A percentile compares a stretch with the other conserved stretches of the same genome.
phyloP scores from a whole-genome alignment of 2,113 vertebrate genomes.

The Taxidea taxus region DNA sequence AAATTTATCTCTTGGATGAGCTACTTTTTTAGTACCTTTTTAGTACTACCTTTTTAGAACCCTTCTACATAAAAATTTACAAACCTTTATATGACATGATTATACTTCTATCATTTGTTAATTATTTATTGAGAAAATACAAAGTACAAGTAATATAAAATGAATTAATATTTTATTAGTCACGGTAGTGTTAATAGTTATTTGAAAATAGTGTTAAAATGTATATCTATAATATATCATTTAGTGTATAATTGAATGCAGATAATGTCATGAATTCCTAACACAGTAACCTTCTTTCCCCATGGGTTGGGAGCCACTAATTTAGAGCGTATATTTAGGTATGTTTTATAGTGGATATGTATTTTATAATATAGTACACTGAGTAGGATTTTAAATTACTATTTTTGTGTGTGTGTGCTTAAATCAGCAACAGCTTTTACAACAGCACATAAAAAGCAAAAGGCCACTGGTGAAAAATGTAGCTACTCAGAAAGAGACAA shows the following conservation, averaged over 20 bases:
- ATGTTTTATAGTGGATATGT: not conserved
- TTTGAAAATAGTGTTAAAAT: not conserved
- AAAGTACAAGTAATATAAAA: constrained; percentile 8
- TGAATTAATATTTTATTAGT: not conserved
- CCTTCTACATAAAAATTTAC: constrained; percentile 28
- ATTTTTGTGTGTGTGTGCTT: not conserved
- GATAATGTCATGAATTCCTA: not conserved
- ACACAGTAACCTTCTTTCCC: not conserved
- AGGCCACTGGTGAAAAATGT: constrained; percentile 93
- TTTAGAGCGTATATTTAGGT: not conserved
- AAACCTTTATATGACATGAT: not conserved
- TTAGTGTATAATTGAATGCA: not conserved
- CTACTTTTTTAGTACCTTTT: not conserved
- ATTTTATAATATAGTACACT: not conserved
- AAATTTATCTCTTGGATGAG: constrained; percentile 3
- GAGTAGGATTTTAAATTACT: not conserved
- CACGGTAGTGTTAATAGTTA: not conserved
- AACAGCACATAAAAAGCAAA: constrained; percentile 89
- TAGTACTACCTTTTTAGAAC: not conserved
- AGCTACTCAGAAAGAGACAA: constrained; percentile 96
- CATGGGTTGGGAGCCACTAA: not conserved
- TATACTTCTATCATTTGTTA: not conserved
- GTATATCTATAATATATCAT: not conserved
- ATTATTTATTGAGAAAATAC: constrained; percentile 29
- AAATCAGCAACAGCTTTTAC: constrained; percentile 82